Evolutionary conservation across 2,113 vertebrate species (phyloP).

Genomic region (Notothenia coriiceps): DNA sequence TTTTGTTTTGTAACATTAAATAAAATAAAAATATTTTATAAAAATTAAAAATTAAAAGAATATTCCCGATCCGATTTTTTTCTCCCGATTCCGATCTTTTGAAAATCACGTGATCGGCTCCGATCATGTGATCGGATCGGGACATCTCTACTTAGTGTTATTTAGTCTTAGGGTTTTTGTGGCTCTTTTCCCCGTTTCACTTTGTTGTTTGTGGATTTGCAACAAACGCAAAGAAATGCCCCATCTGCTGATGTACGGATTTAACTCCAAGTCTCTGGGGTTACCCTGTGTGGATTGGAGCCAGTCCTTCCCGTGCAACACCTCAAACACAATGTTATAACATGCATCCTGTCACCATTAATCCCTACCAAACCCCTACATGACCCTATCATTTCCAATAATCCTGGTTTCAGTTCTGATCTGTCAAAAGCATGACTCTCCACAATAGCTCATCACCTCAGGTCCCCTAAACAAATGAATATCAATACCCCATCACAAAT

Average conservation of each 20-base stretch:
- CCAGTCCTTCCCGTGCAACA: constrained; percentile 19
- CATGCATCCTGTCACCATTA: neutral
- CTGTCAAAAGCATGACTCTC: constrained; percentile 3
- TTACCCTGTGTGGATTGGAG: neutral
- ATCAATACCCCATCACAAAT: constrained; percentile 10
- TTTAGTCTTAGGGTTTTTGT: neutral
- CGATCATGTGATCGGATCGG: too few species aligned
- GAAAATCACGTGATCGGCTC: too few species aligned
- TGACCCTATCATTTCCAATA: constrained; percentile 21
- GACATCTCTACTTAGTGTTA: too few species aligned
- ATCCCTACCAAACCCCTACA: constrained; percentile 6
- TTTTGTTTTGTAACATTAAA: too few species aligned
- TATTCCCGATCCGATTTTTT: too few species aligned
- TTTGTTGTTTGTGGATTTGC: too few species aligned
- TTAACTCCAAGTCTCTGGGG: constrained; percentile 25
- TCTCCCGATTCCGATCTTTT: too few species aligned
- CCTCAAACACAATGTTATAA: constrained; percentile 8
- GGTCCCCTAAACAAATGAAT: constrained; percentile 22
- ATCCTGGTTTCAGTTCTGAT: constrained; percentile 44
- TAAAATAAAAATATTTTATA: too few species aligned
- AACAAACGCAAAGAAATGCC: too few species aligned
- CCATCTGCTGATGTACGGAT: too few species aligned
- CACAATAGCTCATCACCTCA: neutral
- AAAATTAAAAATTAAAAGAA: too few species aligned
- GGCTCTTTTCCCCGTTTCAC: too few species aligned